Evolutionary conservation across 2,797 vertebrate species (phyloP).

Genomic region (Acanthiza pusilla): DNA sequence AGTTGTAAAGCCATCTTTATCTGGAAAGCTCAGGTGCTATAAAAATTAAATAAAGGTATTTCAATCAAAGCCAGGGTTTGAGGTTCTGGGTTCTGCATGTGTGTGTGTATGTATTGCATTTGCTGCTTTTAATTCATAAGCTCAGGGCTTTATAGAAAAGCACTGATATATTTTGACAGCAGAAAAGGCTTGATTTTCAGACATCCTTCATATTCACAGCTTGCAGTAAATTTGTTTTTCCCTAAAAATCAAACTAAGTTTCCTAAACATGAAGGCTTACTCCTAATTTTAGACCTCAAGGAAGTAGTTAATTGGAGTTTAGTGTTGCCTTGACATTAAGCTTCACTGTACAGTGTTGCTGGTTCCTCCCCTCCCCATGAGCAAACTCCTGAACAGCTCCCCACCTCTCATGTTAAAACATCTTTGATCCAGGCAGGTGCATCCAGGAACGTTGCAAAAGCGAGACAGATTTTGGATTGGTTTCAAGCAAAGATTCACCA

Average conservation of each 20-base stretch:
- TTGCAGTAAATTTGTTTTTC: neutral
- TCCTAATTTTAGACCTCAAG: neutral
- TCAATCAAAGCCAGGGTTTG: neutral
- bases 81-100: neutral
- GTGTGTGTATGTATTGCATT: neutral
- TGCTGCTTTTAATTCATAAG: neutral
- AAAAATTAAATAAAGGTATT: neutral
- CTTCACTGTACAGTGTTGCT: neutral
- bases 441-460: neutral
- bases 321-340: neutral
- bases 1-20: neutral
- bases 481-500: neutral
- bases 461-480: neutral
- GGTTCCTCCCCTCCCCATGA: neutral
- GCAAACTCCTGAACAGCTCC: neutral
- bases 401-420: neutral
- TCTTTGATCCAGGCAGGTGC: neutral
- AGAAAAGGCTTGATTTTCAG: neutral
- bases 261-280: neutral
- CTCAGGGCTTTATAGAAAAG: neutral
- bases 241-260: neutral
- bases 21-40: neutral
- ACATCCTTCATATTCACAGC: neutral
- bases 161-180: neutral
- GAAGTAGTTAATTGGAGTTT: neutral